Base-by-base conservation (phyloP, 2,113 vertebrate species). In the Hippocampus mohnikei region DNA sequence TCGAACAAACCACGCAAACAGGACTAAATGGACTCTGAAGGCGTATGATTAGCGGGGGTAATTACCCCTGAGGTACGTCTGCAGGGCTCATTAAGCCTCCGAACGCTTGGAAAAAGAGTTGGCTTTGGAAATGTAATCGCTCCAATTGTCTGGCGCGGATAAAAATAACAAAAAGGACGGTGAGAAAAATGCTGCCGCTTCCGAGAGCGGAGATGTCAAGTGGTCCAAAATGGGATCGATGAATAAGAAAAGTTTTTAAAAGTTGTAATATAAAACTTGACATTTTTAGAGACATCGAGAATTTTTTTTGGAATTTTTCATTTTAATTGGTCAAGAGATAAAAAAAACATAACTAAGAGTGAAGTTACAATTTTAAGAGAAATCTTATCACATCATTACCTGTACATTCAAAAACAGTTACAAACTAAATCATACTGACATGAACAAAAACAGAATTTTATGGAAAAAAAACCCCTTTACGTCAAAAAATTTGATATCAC, bases 11-110 rank as follows among this genome's bases (percentile, higher is more conserved):
- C 23, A 69, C 2, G 21, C 52, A 55, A 55, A 55, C 52, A 55
- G 11, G 15, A 42, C 50, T 46, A 71, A 75, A 81, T 66, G 72
- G 61, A 68, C 62, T 73, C 55, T 76, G 60, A 72, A 73, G 76
- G 63, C 78, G 50, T 66, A 61, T 77, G 66, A 84, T 79, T 86
- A 78, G 63, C 66, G 66, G 15, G 44, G 56, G 63, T 79, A 83
- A 84, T 81, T 60, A 52, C 65, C 59, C 64, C 62, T 67, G 55
- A 76, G 65, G 77, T 79, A 81, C 67, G 71, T 44, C 60, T 67
- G 71, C 41, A 72, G 55, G 21, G 50, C 72, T 80, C 69, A 81
- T 85, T 86, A 85, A 72, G 66, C 40, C 71, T 64, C 63, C 66
- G 69, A 77, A 63, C 9, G 8, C 2, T 55, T 9, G 52, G 52